Evolutionary conservation across 1,140 invertebrate genomes (phyloP).

Genomic region (Macrobrachium rosenbergii): DNA sequence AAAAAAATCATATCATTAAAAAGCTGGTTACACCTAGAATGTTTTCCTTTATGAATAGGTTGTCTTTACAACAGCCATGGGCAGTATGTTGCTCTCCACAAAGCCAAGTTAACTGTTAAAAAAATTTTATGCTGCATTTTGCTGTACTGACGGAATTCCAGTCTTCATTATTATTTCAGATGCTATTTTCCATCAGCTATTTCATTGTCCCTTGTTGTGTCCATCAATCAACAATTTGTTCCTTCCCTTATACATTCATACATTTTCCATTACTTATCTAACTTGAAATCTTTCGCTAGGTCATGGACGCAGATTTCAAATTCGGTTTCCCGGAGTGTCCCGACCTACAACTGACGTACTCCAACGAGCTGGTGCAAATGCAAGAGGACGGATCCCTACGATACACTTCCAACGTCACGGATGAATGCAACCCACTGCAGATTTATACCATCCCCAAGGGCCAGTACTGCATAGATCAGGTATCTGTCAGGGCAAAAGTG

Average conservation of each 20-base stretch:
- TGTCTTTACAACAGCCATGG: too few species aligned
- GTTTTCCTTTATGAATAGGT: too few species aligned
- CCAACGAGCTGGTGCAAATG: slow-evolving; percentile 34
- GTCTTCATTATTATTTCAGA: too few species aligned
- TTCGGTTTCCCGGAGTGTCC: slow-evolving; percentile 39
- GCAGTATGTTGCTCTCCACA: too few species aligned
- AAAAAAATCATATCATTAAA: too few species aligned
- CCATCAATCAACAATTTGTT: too few species aligned
- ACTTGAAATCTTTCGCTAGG: neutral
- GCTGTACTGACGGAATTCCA: too few species aligned
- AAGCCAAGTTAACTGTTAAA: too few species aligned
- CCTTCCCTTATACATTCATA: neutral
- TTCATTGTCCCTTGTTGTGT: too few species aligned
- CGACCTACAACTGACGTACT: slow-evolving; percentile 47
- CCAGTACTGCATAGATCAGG: slow-evolving; percentile 50
- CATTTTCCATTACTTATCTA: neutral
- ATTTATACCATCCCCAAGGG: slow-evolving; percentile 22
- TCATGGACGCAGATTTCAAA: slow-evolving; percentile 28
- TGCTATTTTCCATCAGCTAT: too few species aligned
- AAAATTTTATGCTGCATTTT: too few species aligned
- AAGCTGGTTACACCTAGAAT: too few species aligned
- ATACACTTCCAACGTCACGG: slow-evolving; percentile 40
- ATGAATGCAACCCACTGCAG: slow-evolving; percentile 38
- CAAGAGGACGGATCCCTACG: neutral
- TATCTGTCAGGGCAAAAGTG: neutral